Evolutionary conservation across 2,113 vertebrate genomes (phyloP).

Genomic region (Microcebus griseorufus): DNA sequence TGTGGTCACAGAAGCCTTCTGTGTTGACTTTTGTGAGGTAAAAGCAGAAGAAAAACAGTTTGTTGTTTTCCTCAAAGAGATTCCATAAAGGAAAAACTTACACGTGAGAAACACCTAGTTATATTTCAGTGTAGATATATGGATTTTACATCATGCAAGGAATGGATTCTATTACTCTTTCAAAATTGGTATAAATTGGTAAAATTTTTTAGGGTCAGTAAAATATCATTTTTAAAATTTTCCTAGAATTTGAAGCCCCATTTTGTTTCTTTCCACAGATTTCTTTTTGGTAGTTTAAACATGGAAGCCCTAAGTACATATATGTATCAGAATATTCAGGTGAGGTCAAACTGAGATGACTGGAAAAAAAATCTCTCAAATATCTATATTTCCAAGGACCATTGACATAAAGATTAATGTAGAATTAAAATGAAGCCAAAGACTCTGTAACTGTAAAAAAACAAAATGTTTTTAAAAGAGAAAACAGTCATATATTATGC

Average conservation of each 20-base stretch:
- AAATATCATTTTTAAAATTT: background rate
- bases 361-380: background rate
- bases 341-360: background rate
- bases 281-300: background rate
- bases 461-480: background rate
- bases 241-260: background rate
- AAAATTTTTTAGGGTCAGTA: background rate
- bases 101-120: background rate
- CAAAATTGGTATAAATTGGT: background rate
- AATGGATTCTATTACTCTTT: background rate
- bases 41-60: background rate
- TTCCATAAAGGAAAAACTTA: background rate
- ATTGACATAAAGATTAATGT: background rate
- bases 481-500: background rate
- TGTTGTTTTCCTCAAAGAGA: background rate
- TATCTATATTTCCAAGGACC: background rate
- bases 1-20: background rate
- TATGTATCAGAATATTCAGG: background rate
- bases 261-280: background rate
- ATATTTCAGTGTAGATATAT: background rate
- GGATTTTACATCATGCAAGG: background rate
- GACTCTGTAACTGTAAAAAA: background rate
- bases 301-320: background rate
- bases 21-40: background rate
- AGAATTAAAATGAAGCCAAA: constrained; percentile 37